These are phyloP conservation scores for Julus scanicus DNA, from an alignment of 2,888 invertebrate genomes.

Conservation along the genomic window DNA sequence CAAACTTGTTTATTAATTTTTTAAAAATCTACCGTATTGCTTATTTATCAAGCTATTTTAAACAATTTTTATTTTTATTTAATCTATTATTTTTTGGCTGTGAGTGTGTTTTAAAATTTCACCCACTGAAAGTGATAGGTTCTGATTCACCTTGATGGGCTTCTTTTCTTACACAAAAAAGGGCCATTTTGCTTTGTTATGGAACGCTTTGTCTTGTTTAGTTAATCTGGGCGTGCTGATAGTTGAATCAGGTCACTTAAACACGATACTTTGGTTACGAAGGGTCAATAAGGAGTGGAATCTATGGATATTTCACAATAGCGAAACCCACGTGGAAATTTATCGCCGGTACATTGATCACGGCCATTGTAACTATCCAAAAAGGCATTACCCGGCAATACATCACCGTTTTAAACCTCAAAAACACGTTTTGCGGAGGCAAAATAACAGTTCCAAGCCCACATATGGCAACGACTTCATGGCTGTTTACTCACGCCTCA, in stretches of 20 bases:
- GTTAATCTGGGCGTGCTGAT: neutral
- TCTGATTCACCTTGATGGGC: too few species aligned
- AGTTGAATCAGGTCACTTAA: neutral
- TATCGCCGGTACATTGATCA: neutral
- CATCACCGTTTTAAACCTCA: neutral
- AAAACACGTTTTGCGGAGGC: conserved; percentile 17
- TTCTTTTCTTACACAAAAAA: neutral
- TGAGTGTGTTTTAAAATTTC: too few species aligned
- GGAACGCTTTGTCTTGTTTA: too few species aligned
- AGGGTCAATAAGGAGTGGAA: neutral
- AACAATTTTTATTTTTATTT: too few species aligned
- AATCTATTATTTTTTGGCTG: too few species aligned
- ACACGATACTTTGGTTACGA: neutral
- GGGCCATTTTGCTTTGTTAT: too few species aligned
- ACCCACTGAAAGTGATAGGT: too few species aligned
- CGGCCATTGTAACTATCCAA: neutral
- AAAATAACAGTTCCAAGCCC: conserved; percentile 2
- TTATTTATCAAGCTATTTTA: too few species aligned
- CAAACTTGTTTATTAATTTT: too few species aligned
- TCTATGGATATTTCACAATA: neutral
- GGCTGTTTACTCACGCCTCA: neutral
- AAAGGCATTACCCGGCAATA: neutral
- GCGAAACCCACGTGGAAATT: neutral
- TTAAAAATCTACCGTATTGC: too few species aligned
- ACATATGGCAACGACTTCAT: neutral